phyloP scores from a whole-genome alignment of 2,113 vertebrate species.

The Regulus satrapa region DNA sequence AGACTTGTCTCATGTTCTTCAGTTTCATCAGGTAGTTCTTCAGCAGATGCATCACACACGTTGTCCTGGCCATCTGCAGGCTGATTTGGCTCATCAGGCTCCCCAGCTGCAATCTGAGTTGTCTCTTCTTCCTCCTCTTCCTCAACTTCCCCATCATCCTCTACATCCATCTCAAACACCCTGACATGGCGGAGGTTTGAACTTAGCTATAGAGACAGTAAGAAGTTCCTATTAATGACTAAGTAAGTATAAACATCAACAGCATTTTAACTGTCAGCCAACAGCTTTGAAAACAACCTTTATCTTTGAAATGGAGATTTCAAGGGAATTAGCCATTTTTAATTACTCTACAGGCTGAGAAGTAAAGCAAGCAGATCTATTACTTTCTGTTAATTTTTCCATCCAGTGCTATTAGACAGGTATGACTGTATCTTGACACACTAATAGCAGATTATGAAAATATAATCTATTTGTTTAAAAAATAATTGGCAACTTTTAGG shows the following conservation, averaged over 20 bases:
- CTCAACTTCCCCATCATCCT: conserved; percentile 88
- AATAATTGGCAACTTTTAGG: background rate
- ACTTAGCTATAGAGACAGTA: conserved; percentile 79
- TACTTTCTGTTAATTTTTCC: background rate
- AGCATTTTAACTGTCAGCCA: background rate
- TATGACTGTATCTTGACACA: background rate
- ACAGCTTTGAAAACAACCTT: background rate
- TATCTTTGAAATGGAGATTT: background rate
- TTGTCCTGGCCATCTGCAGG: conserved; percentile 12
- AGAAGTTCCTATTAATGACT: background rate
- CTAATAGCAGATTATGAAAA: background rate
- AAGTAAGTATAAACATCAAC: background rate
- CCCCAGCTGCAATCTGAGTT: conserved; percentile 2
- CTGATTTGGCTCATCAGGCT: conserved; percentile 59
- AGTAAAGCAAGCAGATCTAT: background rate
- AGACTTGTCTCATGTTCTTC: conserved; percentile 60
- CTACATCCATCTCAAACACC: conserved; percentile 98
- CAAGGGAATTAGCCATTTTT: background rate
- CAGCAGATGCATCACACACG: background rate
- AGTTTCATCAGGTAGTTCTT: conserved; percentile 31
- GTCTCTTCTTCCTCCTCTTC: conserved; percentile 80
- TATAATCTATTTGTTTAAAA: background rate
- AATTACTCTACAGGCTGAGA: background rate
- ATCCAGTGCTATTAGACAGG: background rate
- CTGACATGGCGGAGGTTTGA: conserved; percentile 91